Evolutionary conservation across 1,140 invertebrate genomes (phyloP).

Genomic region (Papilio dardanus): DNA sequence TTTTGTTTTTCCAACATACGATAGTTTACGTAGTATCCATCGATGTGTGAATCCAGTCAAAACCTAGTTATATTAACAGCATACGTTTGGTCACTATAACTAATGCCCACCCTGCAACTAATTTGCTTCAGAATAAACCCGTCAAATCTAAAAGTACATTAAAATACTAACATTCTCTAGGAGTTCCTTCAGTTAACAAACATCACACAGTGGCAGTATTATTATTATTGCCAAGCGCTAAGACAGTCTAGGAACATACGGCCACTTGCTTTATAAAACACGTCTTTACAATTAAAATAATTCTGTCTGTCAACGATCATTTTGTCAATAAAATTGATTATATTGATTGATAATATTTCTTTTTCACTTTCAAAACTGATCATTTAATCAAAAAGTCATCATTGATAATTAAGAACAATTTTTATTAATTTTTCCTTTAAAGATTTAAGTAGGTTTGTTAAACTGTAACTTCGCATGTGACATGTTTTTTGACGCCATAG

Average conservation of each 20-base stretch:
- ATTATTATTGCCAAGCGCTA: not conserved
- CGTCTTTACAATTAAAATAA: not conserved
- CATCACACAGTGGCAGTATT: not conserved
- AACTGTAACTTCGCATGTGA: slow-evolving; percentile 70
- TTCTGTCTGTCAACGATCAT: not conserved
- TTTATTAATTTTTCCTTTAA: not conserved
- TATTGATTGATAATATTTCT: too few relatives aligned
- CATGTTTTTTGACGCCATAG: slow-evolving; percentile 61
- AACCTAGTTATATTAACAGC: too few relatives aligned
- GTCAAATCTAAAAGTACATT: not conserved
- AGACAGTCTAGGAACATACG: not conserved
- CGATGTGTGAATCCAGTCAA: too few relatives aligned
- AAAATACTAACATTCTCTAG: not conserved
- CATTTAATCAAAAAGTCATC: not conserved
- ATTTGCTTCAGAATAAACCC: not conserved
- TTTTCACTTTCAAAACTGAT: not conserved
- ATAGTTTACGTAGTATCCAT: too few relatives aligned
- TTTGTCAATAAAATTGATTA: not conserved
- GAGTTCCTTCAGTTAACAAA: not conserved
- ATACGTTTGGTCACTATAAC: not conserved
- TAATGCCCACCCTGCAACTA: not conserved
- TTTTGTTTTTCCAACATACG: too few relatives aligned
- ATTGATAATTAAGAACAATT: not conserved
- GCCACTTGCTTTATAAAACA: not conserved
- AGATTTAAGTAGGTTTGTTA: slow-evolving; percentile 42